Percentiles rank a stretch among this genome's conserved stretches.
Evolutionary conservation across 2,113 vertebrate genomes (phyloP).

Genomic region (Delphinus delphis): DNA sequence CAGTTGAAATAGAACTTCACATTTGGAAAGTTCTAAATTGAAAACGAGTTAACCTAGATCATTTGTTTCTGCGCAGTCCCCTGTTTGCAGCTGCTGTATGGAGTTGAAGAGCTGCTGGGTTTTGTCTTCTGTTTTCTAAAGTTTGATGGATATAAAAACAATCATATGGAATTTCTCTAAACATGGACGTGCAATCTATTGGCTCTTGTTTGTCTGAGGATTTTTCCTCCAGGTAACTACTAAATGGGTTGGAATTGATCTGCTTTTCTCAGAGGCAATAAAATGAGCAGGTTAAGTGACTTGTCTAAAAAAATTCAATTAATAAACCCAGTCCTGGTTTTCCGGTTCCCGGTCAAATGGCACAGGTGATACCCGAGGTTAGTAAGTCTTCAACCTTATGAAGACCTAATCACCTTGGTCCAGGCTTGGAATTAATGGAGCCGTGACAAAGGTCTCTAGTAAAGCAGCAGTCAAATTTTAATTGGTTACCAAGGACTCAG

Average conservation of each 20-base stretch:
- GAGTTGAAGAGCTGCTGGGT: background rate
- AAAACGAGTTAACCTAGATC: background rate
- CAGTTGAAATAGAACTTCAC: background rate
- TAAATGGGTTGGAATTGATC: background rate
- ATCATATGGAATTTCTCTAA: background rate
- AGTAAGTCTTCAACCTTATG: background rate
- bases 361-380: background rate
- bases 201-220: background rate
- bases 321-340: accelerated
- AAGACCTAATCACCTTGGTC: background rate
- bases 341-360: background rate
- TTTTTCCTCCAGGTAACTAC: background rate
- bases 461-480: background rate
- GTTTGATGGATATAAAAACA: background rate
- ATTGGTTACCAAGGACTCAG: background rate
- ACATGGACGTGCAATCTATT: background rate
- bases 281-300: background rate
- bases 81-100: too few species aligned
- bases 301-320: background rate
- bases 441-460: accelerated
- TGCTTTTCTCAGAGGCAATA: background rate
- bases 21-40: background rate
- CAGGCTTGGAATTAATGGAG: background rate
- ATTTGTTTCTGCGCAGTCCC: background rate
- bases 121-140: background rate